Percentiles rank a stretch among this genome's conserved stretches.
Evolutionary conservation across 2,888 invertebrate species (phyloP).

Genomic region (Brachyopa scutellaris): DNA sequence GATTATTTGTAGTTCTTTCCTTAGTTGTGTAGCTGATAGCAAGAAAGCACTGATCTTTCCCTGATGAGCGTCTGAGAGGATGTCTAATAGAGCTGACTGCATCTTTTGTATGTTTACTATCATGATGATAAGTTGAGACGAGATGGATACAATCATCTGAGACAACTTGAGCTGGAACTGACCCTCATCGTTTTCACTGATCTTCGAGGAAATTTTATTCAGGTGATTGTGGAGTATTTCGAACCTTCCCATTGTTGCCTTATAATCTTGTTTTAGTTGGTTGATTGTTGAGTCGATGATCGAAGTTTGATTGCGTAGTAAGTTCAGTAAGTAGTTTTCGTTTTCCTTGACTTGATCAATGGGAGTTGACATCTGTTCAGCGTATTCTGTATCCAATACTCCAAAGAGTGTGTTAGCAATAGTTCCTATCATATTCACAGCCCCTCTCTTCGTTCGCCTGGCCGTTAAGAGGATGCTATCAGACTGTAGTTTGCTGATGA

Average conservation of each 20-base stretch:
- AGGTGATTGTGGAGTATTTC: slow-evolving; percentile 10
- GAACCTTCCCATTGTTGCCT: too few relatives aligned
- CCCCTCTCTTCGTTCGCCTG: slow-evolving; percentile 10
- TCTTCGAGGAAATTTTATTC: slow-evolving; percentile 3
- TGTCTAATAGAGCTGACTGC: slow-evolving; percentile 15
- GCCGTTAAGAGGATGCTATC: neutral
- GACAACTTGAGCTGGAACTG: slow-evolving; percentile 5
- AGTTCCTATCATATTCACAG: slow-evolving; percentile 46
- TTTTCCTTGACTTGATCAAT: slow-evolving; percentile 49
- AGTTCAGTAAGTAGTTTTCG: slow-evolving; percentile 9
- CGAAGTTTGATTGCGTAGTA: slow-evolving; percentile 59
- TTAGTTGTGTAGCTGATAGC: slow-evolving; percentile 8
- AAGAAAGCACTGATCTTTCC: slow-evolving; percentile 24
- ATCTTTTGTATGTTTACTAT: slow-evolving; percentile 23
- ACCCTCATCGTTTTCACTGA: slow-evolving; percentile 16
- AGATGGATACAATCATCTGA: slow-evolving; percentile 5
- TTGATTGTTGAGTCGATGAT: slow-evolving; percentile 64
- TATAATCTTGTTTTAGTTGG: slow-evolving; percentile 30
- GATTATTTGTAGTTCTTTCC: slow-evolving; percentile 1
- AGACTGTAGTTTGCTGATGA: neutral
- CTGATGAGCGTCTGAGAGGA: slow-evolving; percentile 14
- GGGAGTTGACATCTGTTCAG: slow-evolving; percentile 53
- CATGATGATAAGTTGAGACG: slow-evolving; percentile 16
- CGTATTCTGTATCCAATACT: slow-evolving; percentile 55
- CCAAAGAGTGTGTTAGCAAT: slow-evolving; percentile 53